These are phyloP conservation scores for Poecilia picta DNA, from an alignment of 2,797 vertebrate species.

Conservation along the genomic window DNA sequence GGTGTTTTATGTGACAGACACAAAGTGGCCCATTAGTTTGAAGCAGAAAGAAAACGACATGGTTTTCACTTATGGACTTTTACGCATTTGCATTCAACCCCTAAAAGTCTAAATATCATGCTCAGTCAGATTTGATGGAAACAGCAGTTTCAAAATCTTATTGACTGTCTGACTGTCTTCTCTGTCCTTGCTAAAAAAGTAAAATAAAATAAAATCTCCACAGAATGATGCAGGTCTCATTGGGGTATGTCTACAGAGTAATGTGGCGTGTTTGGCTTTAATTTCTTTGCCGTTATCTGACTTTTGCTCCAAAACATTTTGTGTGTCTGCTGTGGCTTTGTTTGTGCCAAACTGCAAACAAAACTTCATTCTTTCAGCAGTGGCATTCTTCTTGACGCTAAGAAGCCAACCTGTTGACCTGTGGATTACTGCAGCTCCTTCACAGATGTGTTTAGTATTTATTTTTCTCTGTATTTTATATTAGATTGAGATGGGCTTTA, in stretches of 20 bases:
- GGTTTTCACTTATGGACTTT: background rate
- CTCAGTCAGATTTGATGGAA: background rate
- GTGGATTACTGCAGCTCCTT: background rate
- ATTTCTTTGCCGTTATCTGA: background rate
- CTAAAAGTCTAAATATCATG: background rate
- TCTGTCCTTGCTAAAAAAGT: no score
- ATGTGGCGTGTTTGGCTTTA: background rate
- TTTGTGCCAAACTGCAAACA: background rate
- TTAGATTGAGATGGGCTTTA: background rate
- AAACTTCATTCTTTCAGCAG: background rate
- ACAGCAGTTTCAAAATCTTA: background rate
- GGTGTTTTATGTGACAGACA: background rate
- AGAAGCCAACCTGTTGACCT: background rate
- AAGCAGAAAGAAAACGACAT: background rate
- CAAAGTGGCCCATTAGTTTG: background rate
- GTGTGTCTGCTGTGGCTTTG: background rate
- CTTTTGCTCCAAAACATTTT: background rate
- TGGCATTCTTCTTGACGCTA: background rate
- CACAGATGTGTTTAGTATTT: background rate
- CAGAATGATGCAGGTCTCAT: no score
- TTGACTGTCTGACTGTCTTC: no score
- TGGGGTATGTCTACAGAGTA: background rate
- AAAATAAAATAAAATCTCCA: no score
- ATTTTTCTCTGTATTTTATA: background rate
- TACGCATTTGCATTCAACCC: background rate